A percentile compares a stretch with the other conserved stretches of the same genome.
Evolutionary conservation across 2,797 vertebrate genomes (phyloP).

Genomic region (Cryptoblepharus egeriae): DNA sequence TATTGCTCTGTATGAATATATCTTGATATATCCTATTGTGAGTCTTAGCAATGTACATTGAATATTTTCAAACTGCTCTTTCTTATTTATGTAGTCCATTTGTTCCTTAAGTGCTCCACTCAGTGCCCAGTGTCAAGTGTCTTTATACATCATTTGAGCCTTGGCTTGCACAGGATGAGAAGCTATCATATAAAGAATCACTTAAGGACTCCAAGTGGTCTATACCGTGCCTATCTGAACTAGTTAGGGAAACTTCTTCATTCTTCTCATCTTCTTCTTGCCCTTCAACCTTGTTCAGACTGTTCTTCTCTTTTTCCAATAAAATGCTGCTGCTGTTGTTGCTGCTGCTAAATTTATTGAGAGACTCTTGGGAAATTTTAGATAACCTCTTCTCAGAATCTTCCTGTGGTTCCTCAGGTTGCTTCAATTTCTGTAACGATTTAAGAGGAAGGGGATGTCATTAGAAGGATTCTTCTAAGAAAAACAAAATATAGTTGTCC

Average conservation of each 20-base stretch:
- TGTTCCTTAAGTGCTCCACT: constrained; percentile 15
- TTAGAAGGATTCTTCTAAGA: constrained; percentile 71
- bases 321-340: constrained; percentile 74
- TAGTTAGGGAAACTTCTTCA: constrained; percentile 75
- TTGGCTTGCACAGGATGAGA: constrained; percentile 89
- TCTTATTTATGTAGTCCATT: constrained; percentile 10
- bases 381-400: constrained; percentile 75
- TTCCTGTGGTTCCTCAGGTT: constrained; percentile 77
- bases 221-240: constrained; percentile 68
- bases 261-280: constrained; percentile 69
- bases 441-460: constrained; percentile 36
- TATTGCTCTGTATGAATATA: constrained; percentile 55
- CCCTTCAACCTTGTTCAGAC: constrained; percentile 66
- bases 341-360: constrained; percentile 82
- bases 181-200: constrained; percentile 90
- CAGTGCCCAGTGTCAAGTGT: constrained; percentile 32
- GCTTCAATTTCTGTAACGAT: constrained; percentile 83
- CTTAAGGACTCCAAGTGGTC: constrained; percentile 85
- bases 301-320: constrained; percentile 73
- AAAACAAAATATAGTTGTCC: constrained; percentile 68
- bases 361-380: constrained; percentile 84
- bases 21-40: background rate
- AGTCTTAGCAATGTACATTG: background rate
- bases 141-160: constrained; percentile 83
- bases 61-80: background rate